Percentiles rank a stretch among this genome's conserved stretches.
phyloP scores from a whole-genome alignment of 1,140 invertebrate species.

The Temnothorax curvispinosus region DNA sequence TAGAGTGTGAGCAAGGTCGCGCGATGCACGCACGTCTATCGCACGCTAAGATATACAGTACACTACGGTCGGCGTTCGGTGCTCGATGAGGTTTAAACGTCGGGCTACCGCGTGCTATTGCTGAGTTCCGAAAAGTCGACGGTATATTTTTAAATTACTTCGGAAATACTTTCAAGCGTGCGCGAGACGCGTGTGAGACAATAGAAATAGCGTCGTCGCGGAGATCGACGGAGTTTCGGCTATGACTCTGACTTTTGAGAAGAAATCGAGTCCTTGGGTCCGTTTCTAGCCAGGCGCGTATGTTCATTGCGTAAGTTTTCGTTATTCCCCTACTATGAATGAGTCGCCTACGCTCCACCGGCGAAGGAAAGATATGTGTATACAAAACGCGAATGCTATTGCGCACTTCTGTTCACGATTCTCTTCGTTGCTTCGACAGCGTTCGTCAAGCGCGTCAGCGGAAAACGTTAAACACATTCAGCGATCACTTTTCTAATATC shows the following conservation, averaged over 20 bases:
- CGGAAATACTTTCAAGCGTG: slow-evolving; percentile 66
- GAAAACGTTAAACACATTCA: background rate
- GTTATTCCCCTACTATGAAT: slow-evolving; percentile 36
- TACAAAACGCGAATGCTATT: slow-evolving; percentile 17
- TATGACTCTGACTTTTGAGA: slow-evolving; percentile 37
- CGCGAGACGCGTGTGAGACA: slow-evolving; percentile 58
- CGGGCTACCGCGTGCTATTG: slow-evolving; percentile 48
- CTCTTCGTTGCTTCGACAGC: slow-evolving; percentile 3
- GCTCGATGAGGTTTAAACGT: slow-evolving; percentile 43
- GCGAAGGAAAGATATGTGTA: slow-evolving; percentile 16
- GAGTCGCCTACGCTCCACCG: background rate
- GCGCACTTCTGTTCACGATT: slow-evolving; percentile 2
- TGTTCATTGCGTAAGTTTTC: slow-evolving; percentile 47
- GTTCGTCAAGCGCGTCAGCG: background rate
- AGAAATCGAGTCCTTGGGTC: slow-evolving; percentile 55
- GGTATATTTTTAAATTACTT: slow-evolving; percentile 65
- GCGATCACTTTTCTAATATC: background rate
- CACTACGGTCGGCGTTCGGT: slow-evolving; percentile 44
- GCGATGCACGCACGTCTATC: slow-evolving; percentile 66
- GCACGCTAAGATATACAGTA: slow-evolving; percentile 58
- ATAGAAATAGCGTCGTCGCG: background rate
- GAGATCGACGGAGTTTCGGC: background rate
- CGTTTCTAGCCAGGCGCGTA: slow-evolving; percentile 69
- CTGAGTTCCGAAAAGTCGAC: background rate
- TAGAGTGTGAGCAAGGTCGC: slow-evolving; percentile 74